phyloP scores from a whole-genome alignment of 2,888 invertebrate species.

The Ptychoptera albimana region DNA sequence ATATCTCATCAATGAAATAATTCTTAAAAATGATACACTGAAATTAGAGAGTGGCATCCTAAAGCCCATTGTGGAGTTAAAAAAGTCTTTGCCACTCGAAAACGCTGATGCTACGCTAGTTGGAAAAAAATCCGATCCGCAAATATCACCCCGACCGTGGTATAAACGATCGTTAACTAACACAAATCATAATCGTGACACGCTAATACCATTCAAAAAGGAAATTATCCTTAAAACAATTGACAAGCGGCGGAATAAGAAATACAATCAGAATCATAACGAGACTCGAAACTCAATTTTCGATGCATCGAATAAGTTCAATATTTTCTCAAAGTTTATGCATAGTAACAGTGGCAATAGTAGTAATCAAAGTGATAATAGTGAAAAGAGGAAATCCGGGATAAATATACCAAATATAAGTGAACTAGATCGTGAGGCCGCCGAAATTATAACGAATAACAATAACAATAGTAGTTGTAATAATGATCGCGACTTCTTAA shows the following conservation, averaged over 20 bases:
- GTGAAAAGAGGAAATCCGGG: slow-evolving; percentile 38
- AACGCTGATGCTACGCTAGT: slow-evolving; percentile 8
- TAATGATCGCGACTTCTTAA: neutral
- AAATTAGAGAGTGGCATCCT: slow-evolving; percentile 8
- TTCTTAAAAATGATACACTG: slow-evolving; percentile 5
- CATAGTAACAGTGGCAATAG: slow-evolving; percentile 13
- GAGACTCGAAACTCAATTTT: slow-evolving; percentile 34
- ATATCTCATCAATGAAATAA: neutral
- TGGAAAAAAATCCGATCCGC: slow-evolving; percentile 13
- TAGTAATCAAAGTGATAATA: slow-evolving; percentile 14
- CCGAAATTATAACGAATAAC: slow-evolving; percentile 36
- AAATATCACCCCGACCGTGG: slow-evolving; percentile 44
- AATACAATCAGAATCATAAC: slow-evolving; percentile 23
- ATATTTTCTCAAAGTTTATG: slow-evolving; percentile 2
- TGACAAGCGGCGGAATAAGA: slow-evolving; percentile 25
- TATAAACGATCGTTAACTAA: slow-evolving; percentile 37
- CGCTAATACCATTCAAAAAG: slow-evolving; percentile 16
- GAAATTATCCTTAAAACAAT: slow-evolving; percentile 14
- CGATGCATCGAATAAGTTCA: slow-evolving; percentile 16
- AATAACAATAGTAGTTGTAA: neutral
- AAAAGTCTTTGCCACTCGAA: neutral
- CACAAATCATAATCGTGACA: slow-evolving; percentile 12
- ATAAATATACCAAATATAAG: slow-evolving; percentile 56
- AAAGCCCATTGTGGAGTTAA: slow-evolving; percentile 1
- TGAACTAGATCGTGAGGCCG: slow-evolving; percentile 62